Percentiles rank a stretch among this genome's conserved stretches.
These are phyloP conservation scores for Epizoanthus ramosus DNA, from an alignment of 92 coral and sea anemone species.

Conservation along the genomic window DNA sequence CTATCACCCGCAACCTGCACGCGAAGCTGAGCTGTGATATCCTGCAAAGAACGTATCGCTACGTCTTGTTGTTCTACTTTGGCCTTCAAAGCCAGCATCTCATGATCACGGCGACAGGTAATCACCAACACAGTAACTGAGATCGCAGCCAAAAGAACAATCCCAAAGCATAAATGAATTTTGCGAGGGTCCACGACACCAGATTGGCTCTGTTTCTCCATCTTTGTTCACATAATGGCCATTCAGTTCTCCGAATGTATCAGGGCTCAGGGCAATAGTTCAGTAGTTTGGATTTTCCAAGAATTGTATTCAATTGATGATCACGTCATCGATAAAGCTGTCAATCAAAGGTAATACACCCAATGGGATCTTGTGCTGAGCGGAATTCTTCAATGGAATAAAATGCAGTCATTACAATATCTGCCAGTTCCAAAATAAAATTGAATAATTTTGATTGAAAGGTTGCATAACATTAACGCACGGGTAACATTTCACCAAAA, in stretches of 20 bases:
- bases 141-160: not conserved
- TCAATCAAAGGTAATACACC: constrained; percentile 11
- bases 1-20: constrained; percentile 43
- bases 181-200: not conserved
- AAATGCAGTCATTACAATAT: constrained; percentile 15
- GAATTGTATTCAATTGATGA: constrained; percentile 21
- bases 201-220: not conserved
- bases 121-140: not conserved
- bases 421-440: constrained; percentile 7
- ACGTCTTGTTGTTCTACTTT: constrained; percentile 49
- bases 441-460: not conserved
- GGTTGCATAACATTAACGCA: not conserved
- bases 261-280: not conserved
- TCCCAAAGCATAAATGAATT: not conserved
- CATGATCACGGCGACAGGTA: not conserved
- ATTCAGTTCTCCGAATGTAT: not conserved
- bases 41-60: constrained; percentile 37
- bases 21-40: constrained; percentile 57
- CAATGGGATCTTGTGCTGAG: not conserved
- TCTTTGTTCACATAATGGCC: constrained; percentile 23
- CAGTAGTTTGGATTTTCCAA: constrained; percentile 29
- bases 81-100: constrained; percentile 40
- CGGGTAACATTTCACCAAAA: not conserved
- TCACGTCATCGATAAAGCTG: constrained; percentile 26
- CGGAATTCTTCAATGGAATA: not conserved